phyloP scores from a whole-genome alignment of 2,888 invertebrate species.

The Furcula furcula region DNA sequence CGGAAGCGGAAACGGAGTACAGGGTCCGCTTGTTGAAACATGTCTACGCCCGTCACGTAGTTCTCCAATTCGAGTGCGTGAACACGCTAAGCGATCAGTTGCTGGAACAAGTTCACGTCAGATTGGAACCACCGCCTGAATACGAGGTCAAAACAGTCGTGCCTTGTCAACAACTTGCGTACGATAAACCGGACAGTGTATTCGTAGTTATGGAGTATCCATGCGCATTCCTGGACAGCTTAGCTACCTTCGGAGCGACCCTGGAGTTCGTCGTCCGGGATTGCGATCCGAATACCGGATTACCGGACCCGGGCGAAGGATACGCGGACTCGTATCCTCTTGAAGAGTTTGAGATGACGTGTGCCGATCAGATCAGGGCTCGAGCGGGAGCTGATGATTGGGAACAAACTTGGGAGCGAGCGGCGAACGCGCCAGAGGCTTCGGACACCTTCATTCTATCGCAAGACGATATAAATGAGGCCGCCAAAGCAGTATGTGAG shows the following conservation, averaged over 20 bases:
- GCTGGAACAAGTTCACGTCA: conserved; percentile 94
- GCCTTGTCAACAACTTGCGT: conserved; percentile 89
- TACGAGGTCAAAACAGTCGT: conserved; percentile 88
- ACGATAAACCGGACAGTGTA: conserved; percentile 92
- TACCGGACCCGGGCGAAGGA: conserved; percentile 97
- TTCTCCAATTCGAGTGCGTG: conserved; percentile 97
- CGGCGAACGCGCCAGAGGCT: conserved; percentile 86
- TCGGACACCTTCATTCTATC: conserved; percentile 97
- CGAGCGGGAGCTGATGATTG: conserved; percentile 58
- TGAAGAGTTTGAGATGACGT: conserved; percentile 86
- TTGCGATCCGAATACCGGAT: conserved; percentile 97
- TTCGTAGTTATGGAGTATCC: conserved; percentile 90
- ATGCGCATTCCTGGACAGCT: conserved; percentile 81
- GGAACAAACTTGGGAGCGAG: conserved; percentile 89
- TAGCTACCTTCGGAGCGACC: conserved; percentile 92
- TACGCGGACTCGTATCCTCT: conserved; percentile 98
- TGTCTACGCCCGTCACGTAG: conserved; percentile 91
- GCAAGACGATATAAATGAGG: conserved; percentile 59
- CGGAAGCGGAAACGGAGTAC: conserved; percentile 99
- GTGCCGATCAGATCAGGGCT: conserved; percentile 63
- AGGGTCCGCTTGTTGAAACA: conserved; percentile 96
- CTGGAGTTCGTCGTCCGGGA: conserved; percentile 97
- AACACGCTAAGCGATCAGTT: conserved; percentile 98
- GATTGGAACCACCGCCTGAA: conserved; percentile 91
- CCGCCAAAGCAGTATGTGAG: conserved; percentile 66